Evolutionary conservation across 2,888 invertebrate species (phyloP), one percentile per base, ranked within the genome.

Genomic region (Trisateles emortualis): DNA sequence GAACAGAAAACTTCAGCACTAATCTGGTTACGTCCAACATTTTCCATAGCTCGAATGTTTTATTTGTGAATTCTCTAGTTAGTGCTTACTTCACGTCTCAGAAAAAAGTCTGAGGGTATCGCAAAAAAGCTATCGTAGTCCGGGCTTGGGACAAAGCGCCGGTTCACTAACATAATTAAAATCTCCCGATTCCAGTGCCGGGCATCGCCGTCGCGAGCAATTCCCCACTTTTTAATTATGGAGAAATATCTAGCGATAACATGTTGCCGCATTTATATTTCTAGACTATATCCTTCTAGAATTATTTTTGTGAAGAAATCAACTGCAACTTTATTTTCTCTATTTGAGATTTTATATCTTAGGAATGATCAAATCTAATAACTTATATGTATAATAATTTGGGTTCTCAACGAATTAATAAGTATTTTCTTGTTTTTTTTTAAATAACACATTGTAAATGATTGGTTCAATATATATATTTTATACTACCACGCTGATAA

Each of bases 121-220:
- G 70, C 74, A 78, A 79, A 80, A 80, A 81, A 78, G 74, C 73
- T 68, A 78, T 75, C 64, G 71, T 65, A 68, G 66, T 55, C 56
- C 66, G 63, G 65, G 66, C 61, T 64, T 71, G 64, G 73, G 72
- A 79, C 76, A 75, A 76, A 76, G 76, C 65, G 68, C 52, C 74
- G 74, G 73, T 79, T 78, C 78, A 77, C 79, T 81, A 81, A 81
- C 79, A 77, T 79, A 79, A 81, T 81, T 78, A 81, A 81, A 81
- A 78, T 72, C 75, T 75, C 78, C 72, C 74, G 79, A 78, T 76
- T 74, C 74, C 65, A 72, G 73, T 58, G 53, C 59, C 59, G 64
- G 60, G 68, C 69, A 71, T 74, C 74, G 68, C 65, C 69, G 72
- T 74, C 74, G 68, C 65, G 58, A 72, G 72, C 74, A 73, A 70